Conservation (phyloP, 2,888 invertebrate genomes). For the Carterocephalus palaemon region DNA sequence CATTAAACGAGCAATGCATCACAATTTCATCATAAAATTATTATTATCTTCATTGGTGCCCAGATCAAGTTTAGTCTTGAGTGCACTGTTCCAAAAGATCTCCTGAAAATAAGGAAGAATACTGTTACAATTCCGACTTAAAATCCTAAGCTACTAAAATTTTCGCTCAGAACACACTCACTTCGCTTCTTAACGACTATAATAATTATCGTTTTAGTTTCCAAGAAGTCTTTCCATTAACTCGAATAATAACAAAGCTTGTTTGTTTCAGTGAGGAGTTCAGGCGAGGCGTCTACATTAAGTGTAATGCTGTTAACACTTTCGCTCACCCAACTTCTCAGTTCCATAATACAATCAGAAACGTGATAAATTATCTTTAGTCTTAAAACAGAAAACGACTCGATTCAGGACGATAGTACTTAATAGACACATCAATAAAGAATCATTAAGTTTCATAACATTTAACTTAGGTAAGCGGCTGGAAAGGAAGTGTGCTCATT, state of each 20-base stretch:
- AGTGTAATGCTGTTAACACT: conserved; percentile 67
- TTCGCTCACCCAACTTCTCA: conserved; percentile 54
- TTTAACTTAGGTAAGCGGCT: conserved; percentile 18
- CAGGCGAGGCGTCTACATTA: conserved; percentile 52
- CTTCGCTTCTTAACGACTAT: background rate
- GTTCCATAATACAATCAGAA: conserved; percentile 59
- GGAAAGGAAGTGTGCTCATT: conserved; percentile 8
- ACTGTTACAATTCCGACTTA: too few relatives aligned
- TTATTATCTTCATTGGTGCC: too few relatives aligned
- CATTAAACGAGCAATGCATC: too few relatives aligned
- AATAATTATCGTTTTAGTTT: conserved; percentile 30
- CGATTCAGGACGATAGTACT: conserved; percentile 30
- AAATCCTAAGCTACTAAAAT: too few relatives aligned
- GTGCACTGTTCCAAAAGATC: too few relatives aligned
- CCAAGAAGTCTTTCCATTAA: conserved; percentile 32
- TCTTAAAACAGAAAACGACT: conserved; percentile 38
- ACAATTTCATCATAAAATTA: too few relatives aligned
- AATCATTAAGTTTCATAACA: conserved; percentile 11
- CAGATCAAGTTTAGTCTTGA: too few relatives aligned
- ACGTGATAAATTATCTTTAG: conserved; percentile 71
- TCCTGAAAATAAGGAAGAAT: too few relatives aligned
- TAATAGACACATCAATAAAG: conserved; percentile 4
- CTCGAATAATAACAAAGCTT: conserved; percentile 38
- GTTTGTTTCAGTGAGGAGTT: conserved; percentile 73
- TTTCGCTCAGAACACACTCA: background rate